Evolutionary conservation across 2,797 vertebrate genomes (phyloP).

Genomic region (Rhinophrynus dorsalis): DNA sequence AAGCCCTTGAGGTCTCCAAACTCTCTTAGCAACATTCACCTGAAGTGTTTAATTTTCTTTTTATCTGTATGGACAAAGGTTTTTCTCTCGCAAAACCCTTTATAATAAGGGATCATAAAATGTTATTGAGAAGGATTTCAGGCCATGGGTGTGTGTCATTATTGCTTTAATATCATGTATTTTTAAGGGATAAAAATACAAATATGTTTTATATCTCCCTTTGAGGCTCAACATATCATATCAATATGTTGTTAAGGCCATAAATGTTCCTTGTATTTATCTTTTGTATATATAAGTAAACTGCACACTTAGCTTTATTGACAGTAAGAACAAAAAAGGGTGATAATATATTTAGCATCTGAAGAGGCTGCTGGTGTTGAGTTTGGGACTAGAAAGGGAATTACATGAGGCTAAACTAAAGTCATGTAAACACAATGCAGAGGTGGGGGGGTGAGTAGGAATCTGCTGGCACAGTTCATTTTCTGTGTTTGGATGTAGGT

Average conservation of each 20-base stretch:
- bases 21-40: not conserved
- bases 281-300: not conserved
- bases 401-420: too few species aligned
- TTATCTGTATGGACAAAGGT: not conserved
- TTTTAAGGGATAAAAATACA: not conserved
- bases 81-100: slow-evolving; percentile 12
- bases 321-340: too few species aligned
- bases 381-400: too few species aligned
- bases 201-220: not conserved
- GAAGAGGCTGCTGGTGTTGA: too few species aligned
- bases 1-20: not conserved
- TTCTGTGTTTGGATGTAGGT: too few species aligned
- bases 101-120: slow-evolving; percentile 34
- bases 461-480: too few species aligned
- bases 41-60: not conserved
- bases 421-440: too few species aligned
- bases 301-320: not conserved
- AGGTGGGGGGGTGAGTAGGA: too few species aligned
- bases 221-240: not conserved
- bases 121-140: slow-evolving; percentile 28
- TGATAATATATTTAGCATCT: too few species aligned
- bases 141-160: not conserved
- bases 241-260: not conserved
- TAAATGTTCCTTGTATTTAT: not conserved
- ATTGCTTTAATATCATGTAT: not conserved